A percentile compares a stretch with the other conserved stretches of the same genome.
These are phyloP conservation scores for Scolopax bukidnonensis DNA, from an alignment of 2,797 vertebrate genomes.

Conservation along the genomic window DNA sequence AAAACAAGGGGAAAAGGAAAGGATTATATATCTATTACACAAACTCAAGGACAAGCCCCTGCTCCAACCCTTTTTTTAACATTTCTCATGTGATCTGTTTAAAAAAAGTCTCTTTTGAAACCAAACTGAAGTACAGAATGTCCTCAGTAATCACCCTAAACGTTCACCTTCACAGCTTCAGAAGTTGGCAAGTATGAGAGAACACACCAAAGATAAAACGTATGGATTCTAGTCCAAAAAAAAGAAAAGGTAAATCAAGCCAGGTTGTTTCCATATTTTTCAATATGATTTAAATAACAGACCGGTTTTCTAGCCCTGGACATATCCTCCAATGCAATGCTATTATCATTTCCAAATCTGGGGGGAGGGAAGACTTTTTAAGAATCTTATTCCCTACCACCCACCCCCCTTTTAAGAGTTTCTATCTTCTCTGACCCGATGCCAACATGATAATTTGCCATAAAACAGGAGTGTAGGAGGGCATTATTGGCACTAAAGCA, in stretches of 20 bases:
- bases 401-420: not conserved
- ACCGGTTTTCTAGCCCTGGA: not conserved
- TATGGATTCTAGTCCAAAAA: slow-evolving; percentile 1
- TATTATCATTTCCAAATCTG: not conserved
- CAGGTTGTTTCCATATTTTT: slow-evolving; percentile 36
- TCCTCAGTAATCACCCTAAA: not conserved
- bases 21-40: not conserved
- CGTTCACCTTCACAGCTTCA: not conserved
- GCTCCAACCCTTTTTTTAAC: not conserved
- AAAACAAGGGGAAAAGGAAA: not conserved
- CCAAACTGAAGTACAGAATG: not conserved
- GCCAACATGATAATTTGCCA: slow-evolving; percentile 44
- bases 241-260: not conserved
- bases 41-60: not conserved
- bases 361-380: not conserved
- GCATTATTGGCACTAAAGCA: slow-evolving; percentile 50
- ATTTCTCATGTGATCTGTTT: not conserved
- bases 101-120: not conserved
- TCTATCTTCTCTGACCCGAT: slow-evolving; percentile 24
- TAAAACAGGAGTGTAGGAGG: slow-evolving; percentile 50
- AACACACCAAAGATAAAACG: slow-evolving; percentile 19
- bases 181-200: not conserved
- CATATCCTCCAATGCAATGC: not conserved
- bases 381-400: not conserved
- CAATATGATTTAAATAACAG: slow-evolving; percentile 45